These are phyloP conservation scores for Seira musarum DNA, from an alignment of 2,888 invertebrate genomes.

Conservation along the genomic window DNA sequence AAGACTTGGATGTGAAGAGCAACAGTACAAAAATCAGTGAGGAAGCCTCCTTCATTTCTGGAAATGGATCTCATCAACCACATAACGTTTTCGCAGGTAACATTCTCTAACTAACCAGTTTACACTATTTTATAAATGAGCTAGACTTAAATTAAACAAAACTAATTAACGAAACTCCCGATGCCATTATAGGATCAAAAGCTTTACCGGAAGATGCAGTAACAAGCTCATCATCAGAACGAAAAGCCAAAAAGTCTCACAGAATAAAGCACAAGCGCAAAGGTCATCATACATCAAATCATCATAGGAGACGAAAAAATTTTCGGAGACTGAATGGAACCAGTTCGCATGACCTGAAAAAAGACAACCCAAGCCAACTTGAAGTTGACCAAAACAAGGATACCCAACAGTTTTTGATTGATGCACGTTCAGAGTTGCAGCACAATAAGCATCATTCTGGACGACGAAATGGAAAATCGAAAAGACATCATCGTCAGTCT, in stretches of 20 bases:
- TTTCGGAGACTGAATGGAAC: neutral
- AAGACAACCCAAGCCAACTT: too few relatives aligned
- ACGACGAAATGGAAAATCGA: neutral
- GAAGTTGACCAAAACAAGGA: too few relatives aligned
- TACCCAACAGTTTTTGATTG: too few relatives aligned
- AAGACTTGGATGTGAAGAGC: neutral
- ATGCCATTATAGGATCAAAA: neutral
- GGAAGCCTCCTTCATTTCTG: neutral
- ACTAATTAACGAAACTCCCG: too few relatives aligned
- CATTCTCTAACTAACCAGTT: too few relatives aligned
- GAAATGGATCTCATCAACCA: neutral
- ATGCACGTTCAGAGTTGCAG: too few relatives aligned
- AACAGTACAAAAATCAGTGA: neutral
- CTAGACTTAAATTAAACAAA: too few relatives aligned
- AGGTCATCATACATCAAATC: neutral
- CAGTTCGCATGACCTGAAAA: neutral
- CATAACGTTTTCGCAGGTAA: too few relatives aligned
- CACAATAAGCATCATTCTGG: too few relatives aligned
- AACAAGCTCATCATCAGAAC: too few relatives aligned
- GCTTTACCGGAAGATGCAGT: too few relatives aligned
- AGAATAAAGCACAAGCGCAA: neutral
- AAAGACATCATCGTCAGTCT: neutral
- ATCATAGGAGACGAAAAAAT: constrained; percentile 3
- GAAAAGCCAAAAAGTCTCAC: constrained; percentile 9
- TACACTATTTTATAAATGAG: too few relatives aligned